A percentile compares a stretch with the other conserved stretches of the same genome.
Evolutionary conservation across 1,140 invertebrate species (phyloP).

Genomic region (Drosophila yakuba): DNA sequence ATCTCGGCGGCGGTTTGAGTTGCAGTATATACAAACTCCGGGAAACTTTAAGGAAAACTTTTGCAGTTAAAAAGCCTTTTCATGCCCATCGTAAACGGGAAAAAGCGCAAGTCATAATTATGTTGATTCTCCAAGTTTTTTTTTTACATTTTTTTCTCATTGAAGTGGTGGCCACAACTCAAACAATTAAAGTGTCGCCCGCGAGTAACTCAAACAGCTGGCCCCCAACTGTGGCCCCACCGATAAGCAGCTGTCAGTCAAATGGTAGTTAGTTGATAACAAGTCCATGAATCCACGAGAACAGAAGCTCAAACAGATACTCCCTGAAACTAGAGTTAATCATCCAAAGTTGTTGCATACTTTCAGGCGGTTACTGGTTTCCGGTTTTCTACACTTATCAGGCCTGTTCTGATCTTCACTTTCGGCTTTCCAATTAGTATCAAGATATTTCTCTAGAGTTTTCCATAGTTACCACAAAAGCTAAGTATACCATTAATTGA

Average conservation of each 20-base stretch:
- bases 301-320: constrained; percentile 1
- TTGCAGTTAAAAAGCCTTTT: constrained; percentile 17
- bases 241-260: constrained; percentile 47
- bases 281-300: background rate
- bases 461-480: too few relatives aligned
- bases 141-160: constrained; percentile 8
- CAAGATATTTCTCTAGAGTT: too few relatives aligned
- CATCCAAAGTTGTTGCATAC: constrained; percentile 24
- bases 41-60: constrained; percentile 21
- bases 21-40: constrained; percentile 16
- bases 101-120: constrained; percentile 24
- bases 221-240: background rate
- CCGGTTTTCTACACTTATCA: background rate
- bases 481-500: too few relatives aligned
- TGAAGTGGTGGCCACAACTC: constrained; percentile 19
- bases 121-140: constrained; percentile 44
- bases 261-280: constrained; percentile 6
- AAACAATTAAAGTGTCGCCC: constrained; percentile 40
- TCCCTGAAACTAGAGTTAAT: background rate
- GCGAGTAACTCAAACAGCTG: constrained; percentile 32
- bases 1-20: constrained; percentile 7
- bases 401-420: constrained; percentile 19
- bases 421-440: background rate
- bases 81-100: constrained; percentile 18
- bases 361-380: constrained; percentile 15